Percentiles rank a stretch among this genome's conserved stretches.
phyloP scores from a whole-genome alignment of 2,797 vertebrate genomes.

The Phoxinus dragarum region DNA sequence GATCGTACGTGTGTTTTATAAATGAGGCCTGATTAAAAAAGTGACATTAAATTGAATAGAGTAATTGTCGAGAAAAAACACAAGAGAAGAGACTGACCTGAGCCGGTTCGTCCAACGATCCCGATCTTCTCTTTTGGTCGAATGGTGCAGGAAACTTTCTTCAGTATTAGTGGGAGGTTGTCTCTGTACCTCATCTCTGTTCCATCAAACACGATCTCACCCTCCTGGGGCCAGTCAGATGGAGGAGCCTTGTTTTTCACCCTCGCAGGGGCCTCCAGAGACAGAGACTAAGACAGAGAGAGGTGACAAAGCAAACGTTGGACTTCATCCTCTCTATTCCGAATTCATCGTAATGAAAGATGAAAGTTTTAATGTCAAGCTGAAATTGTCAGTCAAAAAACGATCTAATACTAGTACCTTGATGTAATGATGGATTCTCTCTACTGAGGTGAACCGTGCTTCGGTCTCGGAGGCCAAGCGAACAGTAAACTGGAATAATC shows the following conservation, averaged over 20 bases:
- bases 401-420: constrained; percentile 76
- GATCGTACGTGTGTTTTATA: background rate
- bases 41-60: background rate
- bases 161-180: constrained; percentile 89
- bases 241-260: constrained; percentile 88
- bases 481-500: constrained; percentile 94
- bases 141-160: constrained; percentile 90
- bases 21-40: background rate
- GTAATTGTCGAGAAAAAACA: background rate
- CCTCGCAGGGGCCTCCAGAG: constrained; percentile 90
- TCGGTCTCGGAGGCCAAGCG: constrained; percentile 92
- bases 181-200: constrained; percentile 91
- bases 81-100: constrained; percentile 72
- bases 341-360: background rate
- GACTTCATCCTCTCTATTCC: background rate
- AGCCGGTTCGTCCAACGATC: constrained; percentile 91
- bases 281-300: constrained; percentile 72
- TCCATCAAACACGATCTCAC: constrained; percentile 86
- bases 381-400: background rate
- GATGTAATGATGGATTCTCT: constrained; percentile 91
- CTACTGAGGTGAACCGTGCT: constrained; percentile 92
- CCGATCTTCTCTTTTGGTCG: constrained; percentile 92
- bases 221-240: constrained; percentile 84
- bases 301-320: background rate
- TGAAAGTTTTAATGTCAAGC: background rate